phyloP scores from a whole-genome alignment of 1,140 invertebrate species.

The Tetramorium alpestre region DNA sequence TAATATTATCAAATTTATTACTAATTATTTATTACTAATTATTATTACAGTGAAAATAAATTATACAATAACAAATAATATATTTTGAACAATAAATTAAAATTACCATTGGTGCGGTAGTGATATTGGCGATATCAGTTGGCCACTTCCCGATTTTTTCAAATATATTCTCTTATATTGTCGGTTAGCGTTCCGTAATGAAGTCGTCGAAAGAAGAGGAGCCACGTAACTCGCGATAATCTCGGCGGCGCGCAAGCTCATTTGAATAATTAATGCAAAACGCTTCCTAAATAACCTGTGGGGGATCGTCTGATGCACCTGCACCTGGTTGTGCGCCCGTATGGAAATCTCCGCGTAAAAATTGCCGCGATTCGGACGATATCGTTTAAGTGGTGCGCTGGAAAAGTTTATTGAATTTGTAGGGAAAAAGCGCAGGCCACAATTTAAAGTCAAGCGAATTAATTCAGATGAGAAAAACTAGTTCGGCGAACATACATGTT shows the following conservation, averaged over 20 bases:
- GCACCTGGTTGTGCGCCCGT: constrained; percentile 72
- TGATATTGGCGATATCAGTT: constrained; percentile 7
- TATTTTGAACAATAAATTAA: neutral
- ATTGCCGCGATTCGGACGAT: constrained; percentile 81
- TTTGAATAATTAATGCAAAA: constrained; percentile 86
- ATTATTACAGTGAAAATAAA: neutral
- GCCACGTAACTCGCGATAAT: constrained; percentile 83
- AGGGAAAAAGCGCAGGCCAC: constrained; percentile 40
- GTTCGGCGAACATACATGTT: neutral
- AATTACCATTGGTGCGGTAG: neutral
- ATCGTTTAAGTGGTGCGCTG: constrained; percentile 76
- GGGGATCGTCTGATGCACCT: constrained; percentile 79
- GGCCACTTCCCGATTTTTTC: constrained; percentile 29
- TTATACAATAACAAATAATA: neutral
- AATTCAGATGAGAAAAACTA: constrained; percentile 1
- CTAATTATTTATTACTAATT: neutral
- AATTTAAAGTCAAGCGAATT: constrained; percentile 42
- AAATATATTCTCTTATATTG: constrained; percentile 58
- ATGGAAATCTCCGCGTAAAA: constrained; percentile 75
- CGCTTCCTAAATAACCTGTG: constrained; percentile 83
- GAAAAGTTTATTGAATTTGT: constrained; percentile 73
- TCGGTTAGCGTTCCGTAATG: constrained; percentile 75
- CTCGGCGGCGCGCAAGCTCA: constrained; percentile 77
- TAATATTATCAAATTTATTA: neutral
- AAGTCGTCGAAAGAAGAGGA: constrained; percentile 77